Evolutionary conservation across 2,113 vertebrate genomes (phyloP).

Genomic region (Malurus cyaneus): DNA sequence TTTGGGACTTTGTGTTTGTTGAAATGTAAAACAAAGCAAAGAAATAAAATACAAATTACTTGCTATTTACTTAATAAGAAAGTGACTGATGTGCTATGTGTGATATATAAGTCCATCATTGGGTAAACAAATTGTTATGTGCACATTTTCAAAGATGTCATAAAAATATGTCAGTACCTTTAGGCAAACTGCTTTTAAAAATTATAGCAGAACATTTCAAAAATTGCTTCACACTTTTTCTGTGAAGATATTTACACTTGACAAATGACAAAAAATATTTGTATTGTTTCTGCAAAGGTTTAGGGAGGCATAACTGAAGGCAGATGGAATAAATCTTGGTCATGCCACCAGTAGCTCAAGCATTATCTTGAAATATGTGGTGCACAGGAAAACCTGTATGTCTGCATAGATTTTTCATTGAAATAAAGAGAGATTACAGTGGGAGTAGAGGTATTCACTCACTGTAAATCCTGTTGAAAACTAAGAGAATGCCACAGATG

Average conservation of each 20-base stretch:
- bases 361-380: neutral
- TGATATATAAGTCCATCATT: neutral
- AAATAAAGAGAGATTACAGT: neutral
- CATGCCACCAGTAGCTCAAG: neutral
- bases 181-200: neutral
- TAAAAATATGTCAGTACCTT: neutral
- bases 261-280: neutral
- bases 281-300: neutral
- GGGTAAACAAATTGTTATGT: neutral
- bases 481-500: neutral
- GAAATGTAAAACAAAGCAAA: neutral
- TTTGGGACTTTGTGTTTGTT: neutral
- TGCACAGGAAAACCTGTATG: neutral
- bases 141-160: neutral
- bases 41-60: neutral
- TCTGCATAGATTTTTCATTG: neutral
- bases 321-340: neutral
- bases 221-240: neutral
- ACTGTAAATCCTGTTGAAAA: neutral
- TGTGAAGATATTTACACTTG: neutral
- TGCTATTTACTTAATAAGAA: neutral
- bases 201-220: neutral
- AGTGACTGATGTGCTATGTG: rapidly evolving
- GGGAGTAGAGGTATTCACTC: neutral
- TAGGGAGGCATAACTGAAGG: neutral